These are phyloP conservation scores for Hippopotamyrus pictus DNA, from an alignment of 2,797 vertebrate species.

Conservation along the genomic window DNA sequence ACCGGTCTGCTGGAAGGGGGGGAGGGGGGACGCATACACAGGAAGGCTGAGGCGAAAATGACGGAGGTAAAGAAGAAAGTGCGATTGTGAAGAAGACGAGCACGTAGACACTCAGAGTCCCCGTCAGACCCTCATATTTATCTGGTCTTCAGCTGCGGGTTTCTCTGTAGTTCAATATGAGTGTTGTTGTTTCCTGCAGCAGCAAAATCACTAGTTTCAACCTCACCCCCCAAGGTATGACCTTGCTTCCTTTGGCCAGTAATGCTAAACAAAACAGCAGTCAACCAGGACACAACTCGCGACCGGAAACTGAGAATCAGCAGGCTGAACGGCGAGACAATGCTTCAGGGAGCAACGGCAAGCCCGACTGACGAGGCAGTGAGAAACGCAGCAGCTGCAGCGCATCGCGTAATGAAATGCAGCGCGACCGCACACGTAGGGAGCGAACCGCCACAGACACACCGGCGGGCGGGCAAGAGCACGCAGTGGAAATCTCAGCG, in stretches of 20 bases:
- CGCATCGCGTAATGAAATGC: background rate
- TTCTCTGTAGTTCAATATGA: background rate
- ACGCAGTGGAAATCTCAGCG: background rate
- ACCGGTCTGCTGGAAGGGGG: conserved; percentile 23
- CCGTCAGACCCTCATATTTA: background rate
- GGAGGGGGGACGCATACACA: background rate
- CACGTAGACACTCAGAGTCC: background rate
- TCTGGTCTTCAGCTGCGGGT: background rate
- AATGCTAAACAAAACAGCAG: background rate
- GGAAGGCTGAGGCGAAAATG: background rate
- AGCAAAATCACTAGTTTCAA: background rate
- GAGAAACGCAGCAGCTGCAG: background rate
- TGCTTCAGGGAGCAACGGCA: background rate
- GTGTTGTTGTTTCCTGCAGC: background rate
- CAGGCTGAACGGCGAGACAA: background rate
- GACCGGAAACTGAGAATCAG: background rate
- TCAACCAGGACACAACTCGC: background rate
- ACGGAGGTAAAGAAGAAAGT: background rate
- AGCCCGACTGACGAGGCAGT: background rate
- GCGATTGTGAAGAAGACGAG: background rate
- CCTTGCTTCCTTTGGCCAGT: background rate
- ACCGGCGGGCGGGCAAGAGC: background rate
- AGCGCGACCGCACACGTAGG: background rate
- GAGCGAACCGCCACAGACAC: background rate
- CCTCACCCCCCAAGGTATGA: background rate